Conservation (phyloP, 2,888 invertebrate genomes). For the Amblyjoppa fuscipennis region DNA sequence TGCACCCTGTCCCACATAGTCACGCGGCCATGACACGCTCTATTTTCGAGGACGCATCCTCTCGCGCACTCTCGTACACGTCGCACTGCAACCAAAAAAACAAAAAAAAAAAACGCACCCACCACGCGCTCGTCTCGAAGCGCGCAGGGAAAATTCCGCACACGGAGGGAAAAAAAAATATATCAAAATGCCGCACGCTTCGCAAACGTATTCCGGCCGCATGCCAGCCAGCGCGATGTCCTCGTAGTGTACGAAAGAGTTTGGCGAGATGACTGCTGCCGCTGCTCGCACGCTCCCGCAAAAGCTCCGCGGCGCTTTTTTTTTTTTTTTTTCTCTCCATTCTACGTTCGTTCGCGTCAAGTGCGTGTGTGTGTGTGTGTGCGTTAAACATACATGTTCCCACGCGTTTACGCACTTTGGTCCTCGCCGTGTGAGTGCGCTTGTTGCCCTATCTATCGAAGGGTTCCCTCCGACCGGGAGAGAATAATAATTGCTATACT, state of each 20-base stretch:
- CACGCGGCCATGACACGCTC: constrained; percentile 2
- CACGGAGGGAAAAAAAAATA: neutral
- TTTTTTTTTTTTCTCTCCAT: constrained; percentile 1
- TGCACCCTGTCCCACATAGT: neutral
- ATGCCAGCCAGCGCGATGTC: neutral
- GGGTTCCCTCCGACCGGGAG: constrained; percentile 35
- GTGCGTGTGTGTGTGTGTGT: constrained; percentile 22
- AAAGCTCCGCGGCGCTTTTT: constrained; percentile 37
- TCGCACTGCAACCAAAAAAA: neutral
- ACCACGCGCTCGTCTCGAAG: too few species aligned
- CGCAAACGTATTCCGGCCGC: neutral
- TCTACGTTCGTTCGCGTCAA: constrained; percentile 25
- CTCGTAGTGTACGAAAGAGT: constrained; percentile 40
- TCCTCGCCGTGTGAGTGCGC: constrained; percentile 44
- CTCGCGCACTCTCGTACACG: neutral
- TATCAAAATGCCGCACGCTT: neutral
- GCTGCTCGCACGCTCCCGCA: constrained; percentile 35
- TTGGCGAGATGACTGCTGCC: constrained; percentile 41
- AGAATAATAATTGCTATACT: constrained; percentile 56
- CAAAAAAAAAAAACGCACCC: neutral
- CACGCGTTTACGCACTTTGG: constrained; percentile 46
- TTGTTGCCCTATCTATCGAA: constrained; percentile 53
- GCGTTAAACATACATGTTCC: constrained; percentile 13
- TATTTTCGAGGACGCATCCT: constrained; percentile 6
- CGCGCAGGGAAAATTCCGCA: too few species aligned